phyloP scores from a whole-genome alignment of 2,888 invertebrate genomes.

The Hypselothyrea guttata region DNA sequence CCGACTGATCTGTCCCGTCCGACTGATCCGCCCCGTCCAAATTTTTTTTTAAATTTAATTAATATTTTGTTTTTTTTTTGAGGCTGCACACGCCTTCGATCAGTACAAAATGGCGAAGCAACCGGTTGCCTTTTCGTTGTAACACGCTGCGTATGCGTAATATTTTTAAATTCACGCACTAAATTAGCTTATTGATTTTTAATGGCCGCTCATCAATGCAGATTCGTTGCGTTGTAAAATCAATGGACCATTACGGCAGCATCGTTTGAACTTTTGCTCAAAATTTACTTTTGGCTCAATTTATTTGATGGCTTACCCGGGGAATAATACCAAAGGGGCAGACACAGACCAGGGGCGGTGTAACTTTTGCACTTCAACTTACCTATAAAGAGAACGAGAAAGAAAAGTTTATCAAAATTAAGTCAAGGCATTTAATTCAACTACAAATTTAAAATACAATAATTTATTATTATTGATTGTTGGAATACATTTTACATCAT shows the following conservation, averaged over 20 bases:
- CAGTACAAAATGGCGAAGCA: too few relatives aligned
- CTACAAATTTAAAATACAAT: background rate
- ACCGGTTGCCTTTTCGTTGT: background rate
- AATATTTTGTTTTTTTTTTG: too few relatives aligned
- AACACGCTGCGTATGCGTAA: constrained; percentile 27
- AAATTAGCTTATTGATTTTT: constrained; percentile 18
- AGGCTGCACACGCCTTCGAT: too few relatives aligned
- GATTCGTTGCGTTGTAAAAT: background rate
- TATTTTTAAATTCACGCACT: constrained; percentile 12
- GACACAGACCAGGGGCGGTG: background rate
- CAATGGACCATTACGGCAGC: constrained; percentile 7
- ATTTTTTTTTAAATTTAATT: too few relatives aligned
- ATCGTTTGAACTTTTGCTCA: background rate
- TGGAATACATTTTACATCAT: too few relatives aligned
- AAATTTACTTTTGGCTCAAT: constrained; percentile 6
- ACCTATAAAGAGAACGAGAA: constrained; percentile 33
- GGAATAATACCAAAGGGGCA: background rate
- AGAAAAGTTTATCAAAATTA: background rate
- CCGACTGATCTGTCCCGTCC: too few relatives aligned
- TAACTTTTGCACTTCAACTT: constrained; percentile 20
- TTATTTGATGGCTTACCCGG: constrained; percentile 32
- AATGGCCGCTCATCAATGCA: constrained; percentile 16
- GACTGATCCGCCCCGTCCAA: too few relatives aligned
- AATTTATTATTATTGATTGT: background rate
- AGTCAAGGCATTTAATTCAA: constrained; percentile 1